These are phyloP conservation scores for Stenolophus ochropezus DNA, from an alignment of 2,888 invertebrate species.

Conservation along the genomic window DNA sequence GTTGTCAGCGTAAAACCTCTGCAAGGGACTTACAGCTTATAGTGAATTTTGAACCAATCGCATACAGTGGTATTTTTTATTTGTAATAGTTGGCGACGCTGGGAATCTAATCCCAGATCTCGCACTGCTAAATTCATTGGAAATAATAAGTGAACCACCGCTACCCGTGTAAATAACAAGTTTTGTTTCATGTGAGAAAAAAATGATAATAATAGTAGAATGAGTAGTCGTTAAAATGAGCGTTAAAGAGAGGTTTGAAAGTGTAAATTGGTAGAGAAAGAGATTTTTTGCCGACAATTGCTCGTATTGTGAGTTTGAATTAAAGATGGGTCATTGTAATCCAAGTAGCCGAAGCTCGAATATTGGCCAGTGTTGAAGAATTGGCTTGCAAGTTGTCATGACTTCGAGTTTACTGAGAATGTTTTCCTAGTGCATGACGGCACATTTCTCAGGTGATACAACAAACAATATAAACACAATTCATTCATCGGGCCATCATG, in stretches of 20 bases:
- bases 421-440: slow-evolving; percentile 72
- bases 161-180: no score
- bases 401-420: slow-evolving; percentile 69
- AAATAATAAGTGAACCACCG: no score
- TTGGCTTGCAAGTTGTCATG: slow-evolving; percentile 72
- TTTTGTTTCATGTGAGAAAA: not conserved
- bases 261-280: slow-evolving; percentile 2
- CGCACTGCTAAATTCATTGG: no score
- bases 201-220: slow-evolving; percentile 13
- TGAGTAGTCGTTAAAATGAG: not conserved
- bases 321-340: slow-evolving; percentile 56
- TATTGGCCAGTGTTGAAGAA: slow-evolving; percentile 59
- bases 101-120: no score
- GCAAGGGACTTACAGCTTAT: no score
- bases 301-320: slow-evolving; percentile 51
- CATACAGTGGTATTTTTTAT: no score
- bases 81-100: no score
- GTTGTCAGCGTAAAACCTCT: no score
- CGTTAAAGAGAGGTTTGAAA: not conserved
- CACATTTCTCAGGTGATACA: slow-evolving; percentile 71
- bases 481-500: slow-evolving; percentile 68
- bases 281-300: slow-evolving; percentile 26
- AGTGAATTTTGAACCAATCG: no score
- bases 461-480: slow-evolving; percentile 71
- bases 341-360: slow-evolving; percentile 46